Percentiles rank a stretch among this genome's conserved stretches.
phyloP scores from a whole-genome alignment of 1,140 invertebrate species.

The Archivesica marissinica region DNA sequence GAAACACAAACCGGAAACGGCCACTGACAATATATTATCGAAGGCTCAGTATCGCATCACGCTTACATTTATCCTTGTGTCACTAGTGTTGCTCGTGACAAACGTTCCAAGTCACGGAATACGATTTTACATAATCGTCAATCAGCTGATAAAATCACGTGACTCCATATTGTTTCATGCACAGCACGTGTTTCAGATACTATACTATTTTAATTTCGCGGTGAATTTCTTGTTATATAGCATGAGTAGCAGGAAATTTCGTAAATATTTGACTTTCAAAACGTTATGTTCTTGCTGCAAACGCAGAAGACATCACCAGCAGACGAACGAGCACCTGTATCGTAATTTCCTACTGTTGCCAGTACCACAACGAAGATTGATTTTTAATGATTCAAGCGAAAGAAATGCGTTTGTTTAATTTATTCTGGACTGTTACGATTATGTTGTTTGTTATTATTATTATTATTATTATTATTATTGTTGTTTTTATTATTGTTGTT shows the following conservation, averaged over 20 bases:
- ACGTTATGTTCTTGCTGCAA: conserved; percentile 23
- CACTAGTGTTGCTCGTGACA: conserved; percentile 90
- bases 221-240: conserved; percentile 93
- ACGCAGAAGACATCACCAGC: too few relatives aligned
- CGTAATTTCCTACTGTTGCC: conserved; percentile 11
- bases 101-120: conserved; percentile 88
- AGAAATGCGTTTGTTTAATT: conserved; percentile 5
- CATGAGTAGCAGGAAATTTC: conserved; percentile 66
- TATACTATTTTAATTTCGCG: conserved; percentile 92
- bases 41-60: conserved; percentile 87
- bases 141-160: neutral
- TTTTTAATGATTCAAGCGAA: neutral
- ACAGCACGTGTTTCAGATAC: conserved; percentile 85
- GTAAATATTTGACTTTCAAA: conserved; percentile 44
- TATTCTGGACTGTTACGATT: too few relatives aligned
- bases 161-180: conserved; percentile 2
- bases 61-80: conserved; percentile 92
- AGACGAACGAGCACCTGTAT: conserved; percentile 5
- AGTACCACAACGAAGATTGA: neutral
- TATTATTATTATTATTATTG: too few relatives aligned
- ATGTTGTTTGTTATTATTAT: too few relatives aligned
- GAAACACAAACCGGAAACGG: neutral
- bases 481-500: too few relatives aligned
- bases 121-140: conserved; percentile 65
- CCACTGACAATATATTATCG: conserved; percentile 19